Evolutionary conservation across 2,797 vertebrate genomes (phyloP).

Genomic region (Liasis olivaceus): DNA sequence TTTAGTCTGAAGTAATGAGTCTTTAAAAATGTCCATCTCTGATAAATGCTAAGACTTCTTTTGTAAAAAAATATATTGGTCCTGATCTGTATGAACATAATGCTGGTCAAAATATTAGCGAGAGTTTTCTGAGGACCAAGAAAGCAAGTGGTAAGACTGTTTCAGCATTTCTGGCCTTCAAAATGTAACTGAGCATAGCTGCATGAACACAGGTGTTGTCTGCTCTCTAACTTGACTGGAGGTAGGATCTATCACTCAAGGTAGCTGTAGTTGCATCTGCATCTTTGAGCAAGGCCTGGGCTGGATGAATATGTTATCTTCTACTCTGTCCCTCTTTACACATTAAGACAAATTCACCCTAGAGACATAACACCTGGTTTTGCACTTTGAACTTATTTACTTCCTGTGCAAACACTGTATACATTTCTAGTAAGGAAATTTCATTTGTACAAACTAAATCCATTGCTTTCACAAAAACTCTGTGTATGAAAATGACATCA

Average conservation of each 20-base stretch:
- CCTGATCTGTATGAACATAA: background rate
- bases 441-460: background rate
- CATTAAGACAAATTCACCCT: background rate
- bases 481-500: background rate
- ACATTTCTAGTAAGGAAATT: background rate
- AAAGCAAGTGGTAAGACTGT: background rate
- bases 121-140: too few relatives aligned
- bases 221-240: background rate
- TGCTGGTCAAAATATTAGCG: background rate
- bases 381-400: background rate
- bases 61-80: background rate
- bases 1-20: background rate
- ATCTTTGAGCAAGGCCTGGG: background rate
- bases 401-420: background rate
- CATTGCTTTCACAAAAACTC: background rate
- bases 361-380: background rate
- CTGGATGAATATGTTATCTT: background rate
- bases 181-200: background rate
- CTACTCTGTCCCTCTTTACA: background rate
- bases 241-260: background rate
- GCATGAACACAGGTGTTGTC: background rate
- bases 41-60: background rate
- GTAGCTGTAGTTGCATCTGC: background rate
- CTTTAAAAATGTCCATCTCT: background rate
- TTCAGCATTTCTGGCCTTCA: background rate